phyloP scores from a whole-genome alignment of 2,797 vertebrate genomes.

The Coregonus suidteri region DNA sequence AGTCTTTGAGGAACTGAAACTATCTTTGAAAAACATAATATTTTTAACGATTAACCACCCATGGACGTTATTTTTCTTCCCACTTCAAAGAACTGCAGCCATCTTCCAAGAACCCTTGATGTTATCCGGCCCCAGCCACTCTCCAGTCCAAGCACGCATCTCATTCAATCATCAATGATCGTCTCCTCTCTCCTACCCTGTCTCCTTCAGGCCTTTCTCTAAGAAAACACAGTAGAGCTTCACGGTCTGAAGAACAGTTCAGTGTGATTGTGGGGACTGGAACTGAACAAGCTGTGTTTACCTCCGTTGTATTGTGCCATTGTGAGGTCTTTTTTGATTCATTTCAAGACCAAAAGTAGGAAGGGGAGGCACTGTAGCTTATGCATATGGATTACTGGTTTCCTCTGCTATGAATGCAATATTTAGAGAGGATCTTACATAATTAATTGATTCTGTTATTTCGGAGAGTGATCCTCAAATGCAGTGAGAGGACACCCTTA shows the following conservation, averaged over 20 bases:
- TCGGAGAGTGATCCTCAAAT: constrained; percentile 44
- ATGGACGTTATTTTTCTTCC: constrained; percentile 30
- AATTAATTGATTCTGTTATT: constrained; percentile 68
- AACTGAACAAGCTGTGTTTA: no score
- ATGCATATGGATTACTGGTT: constrained; percentile 53
- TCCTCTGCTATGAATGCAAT: constrained; percentile 66
- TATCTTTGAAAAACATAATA: no score
- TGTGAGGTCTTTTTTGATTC: constrained; percentile 33
- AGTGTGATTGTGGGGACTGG: constrained; percentile 45
- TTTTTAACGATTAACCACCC: constrained; percentile 32
- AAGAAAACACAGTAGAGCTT: constrained; percentile 48
- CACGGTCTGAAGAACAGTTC: constrained; percentile 19
- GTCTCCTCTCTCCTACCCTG: constrained; percentile 53
- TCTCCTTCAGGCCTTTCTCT: constrained; percentile 63
- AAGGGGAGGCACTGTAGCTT: constrained; percentile 18
- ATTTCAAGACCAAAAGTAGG: constrained; percentile 50
- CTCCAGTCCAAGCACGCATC: constrained; percentile 34
- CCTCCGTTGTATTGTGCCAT: constrained; percentile 30
- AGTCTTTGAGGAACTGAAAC: no score
- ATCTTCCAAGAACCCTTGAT: constrained; percentile 66
- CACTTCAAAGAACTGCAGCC: constrained; percentile 62
- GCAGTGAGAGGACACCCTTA: constrained; percentile 57
- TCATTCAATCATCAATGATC: constrained; percentile 23
- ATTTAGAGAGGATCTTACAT: constrained; percentile 72
- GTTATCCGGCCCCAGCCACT: constrained; percentile 58